Evolutionary conservation across 2,113 vertebrate genomes (phyloP), one percentile per base, ranked within the genome.

Genomic region (Bettongia penicillata): DNA sequence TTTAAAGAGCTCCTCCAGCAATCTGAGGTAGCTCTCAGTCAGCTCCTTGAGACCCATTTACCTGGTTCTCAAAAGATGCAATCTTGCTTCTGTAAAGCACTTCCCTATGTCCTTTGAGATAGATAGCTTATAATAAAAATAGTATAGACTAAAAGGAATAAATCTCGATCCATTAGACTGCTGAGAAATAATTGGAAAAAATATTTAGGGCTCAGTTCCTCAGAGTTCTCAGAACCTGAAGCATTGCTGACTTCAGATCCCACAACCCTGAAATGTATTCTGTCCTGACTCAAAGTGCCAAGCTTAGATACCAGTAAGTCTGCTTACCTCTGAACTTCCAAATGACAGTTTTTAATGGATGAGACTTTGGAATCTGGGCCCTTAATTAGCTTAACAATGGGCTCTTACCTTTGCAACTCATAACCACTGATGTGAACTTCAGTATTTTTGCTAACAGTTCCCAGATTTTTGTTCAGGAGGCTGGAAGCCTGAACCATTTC

Each of bases 1-100:
- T 2, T 28, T 90, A 25, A 57, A 49, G 47, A 48, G 26, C 3
- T 2, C 61, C 52, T 55, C 51, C 57, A 51, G 90, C 53, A 55
- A 95, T 53, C 68, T 43, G 68, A 94, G 95, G 90, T 91, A 96
- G 48, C 49, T 52, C 61, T 47, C 26, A 51, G 37, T n/a, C 89
- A 48, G 77, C n/a, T 89, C 53, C 43, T 89, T 4, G 55, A 93
- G 57, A 53, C 53, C 28, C 43, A 23, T 25, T 19, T 61, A 53
- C 9, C 51, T 3, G 48, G 48, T 61, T 92, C 92, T 90, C 55
- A 77, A 53, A 53, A 43, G 26, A 48, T 53, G 8, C 25, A 23
- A 0, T 24, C 0, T 57, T 92, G 55, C 16, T 91, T 43, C 26
- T 92, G 53, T 31, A 25, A 55, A 49, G 3, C 25, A 57, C 23